Base-by-base conservation (phyloP, 2,797 vertebrate genomes). In the Danionella dracula region DNA sequence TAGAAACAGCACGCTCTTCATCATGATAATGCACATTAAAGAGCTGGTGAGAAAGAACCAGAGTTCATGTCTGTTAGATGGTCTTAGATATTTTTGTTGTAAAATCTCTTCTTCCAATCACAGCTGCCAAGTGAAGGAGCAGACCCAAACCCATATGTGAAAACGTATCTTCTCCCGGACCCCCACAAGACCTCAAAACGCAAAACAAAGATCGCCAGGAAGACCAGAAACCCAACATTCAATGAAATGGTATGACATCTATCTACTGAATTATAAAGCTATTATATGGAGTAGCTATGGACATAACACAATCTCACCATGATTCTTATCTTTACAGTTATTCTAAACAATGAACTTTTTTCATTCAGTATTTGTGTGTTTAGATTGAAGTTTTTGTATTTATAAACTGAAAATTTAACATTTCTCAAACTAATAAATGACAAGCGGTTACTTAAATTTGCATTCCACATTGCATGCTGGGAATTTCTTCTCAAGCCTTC, bases 21-120 rank as follows among this genome's bases (percentile, higher is more conserved):
- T 98, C 86, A 99, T 99, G 97, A 93, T 99, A 76, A 99, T 99
- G 96, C 97, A 99, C 87, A 99, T 99, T 82, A 92, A 91, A 88
- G 95, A 77, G 21, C 72, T 77, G 54, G 72, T 77, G 29, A 70
- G 54, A 59, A 20, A 9, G 35, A 5, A 19, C 10, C 19, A 41
- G 5, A 23, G 16, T 16, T 1, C 8, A 37, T 0, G 6, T 62
- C 29, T n/a, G 31, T 4, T 51, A 58, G 29, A 4, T 5, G 3
- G 15, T 8, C 11, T 20, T 11, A 29, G 37, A n/a, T 29, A 13
- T 17, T 13, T 2, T 6, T 0, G 17, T 19, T 45, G 11, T 8
- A 4, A 41, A 42, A 16, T 48, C 9, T 27, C 44, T 34, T 8
- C 19, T 23, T 2, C 10, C 38, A 34, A 41, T 11, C 48, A 40